Conservation (phyloP, 2,888 invertebrate genomes). For the Hypselothyrea guttata region DNA sequence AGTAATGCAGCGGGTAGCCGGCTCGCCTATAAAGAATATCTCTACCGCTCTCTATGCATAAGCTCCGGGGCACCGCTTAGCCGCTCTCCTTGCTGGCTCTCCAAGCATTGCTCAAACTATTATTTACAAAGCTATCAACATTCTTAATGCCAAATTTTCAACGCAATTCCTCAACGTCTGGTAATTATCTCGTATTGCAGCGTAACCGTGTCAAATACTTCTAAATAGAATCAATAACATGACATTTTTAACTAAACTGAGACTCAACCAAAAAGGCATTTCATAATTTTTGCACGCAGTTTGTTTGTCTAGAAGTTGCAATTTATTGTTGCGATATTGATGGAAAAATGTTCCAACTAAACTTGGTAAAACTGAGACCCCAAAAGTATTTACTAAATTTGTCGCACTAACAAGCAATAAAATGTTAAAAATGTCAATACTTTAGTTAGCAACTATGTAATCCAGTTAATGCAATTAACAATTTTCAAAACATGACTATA, state of each 20-base stretch:
- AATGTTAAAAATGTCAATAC: constrained; percentile 78
- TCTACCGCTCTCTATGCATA: no score
- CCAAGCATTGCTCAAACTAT: no score
- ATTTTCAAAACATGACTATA: constrained; percentile 77
- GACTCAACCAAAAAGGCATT: constrained; percentile 51
- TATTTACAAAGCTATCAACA: no score
- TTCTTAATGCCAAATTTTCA: no score
- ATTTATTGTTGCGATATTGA: not conserved
- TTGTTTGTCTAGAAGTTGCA: no score
- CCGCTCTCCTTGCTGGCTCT: no score
- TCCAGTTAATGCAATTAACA: constrained; percentile 81
- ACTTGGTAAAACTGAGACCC: constrained; percentile 43
- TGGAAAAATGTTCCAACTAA: constrained; percentile 34
- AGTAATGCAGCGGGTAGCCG: no score
- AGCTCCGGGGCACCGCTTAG: no score
- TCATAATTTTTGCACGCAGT: constrained; percentile 63
- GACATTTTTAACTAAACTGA: constrained; percentile 64
- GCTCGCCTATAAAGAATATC: no score
- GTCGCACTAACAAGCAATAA: constrained; percentile 80
- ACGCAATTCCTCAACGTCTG: constrained; percentile 46
- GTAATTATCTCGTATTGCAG: constrained; percentile 40
- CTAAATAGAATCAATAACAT: constrained; percentile 64
- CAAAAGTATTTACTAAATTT: constrained; percentile 77
- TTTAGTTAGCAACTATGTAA: constrained; percentile 75
- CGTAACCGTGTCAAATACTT: constrained; percentile 74